Percentiles rank a stretch among this genome's conserved stretches.
Evolutionary conservation across 2,797 vertebrate genomes (phyloP).

Genomic region (Intellagama lesueurii): DNA sequence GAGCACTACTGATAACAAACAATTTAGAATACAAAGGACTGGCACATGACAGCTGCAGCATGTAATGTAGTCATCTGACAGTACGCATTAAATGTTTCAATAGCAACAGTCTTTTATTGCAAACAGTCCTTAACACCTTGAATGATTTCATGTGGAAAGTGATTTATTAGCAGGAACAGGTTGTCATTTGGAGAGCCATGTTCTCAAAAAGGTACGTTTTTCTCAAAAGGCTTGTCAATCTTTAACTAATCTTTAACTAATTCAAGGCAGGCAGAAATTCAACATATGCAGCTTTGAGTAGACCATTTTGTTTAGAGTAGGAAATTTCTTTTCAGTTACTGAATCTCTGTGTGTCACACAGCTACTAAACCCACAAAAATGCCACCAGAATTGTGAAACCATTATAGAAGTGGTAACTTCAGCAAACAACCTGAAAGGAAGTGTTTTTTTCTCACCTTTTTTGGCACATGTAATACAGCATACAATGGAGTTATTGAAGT

Average conservation of each 20-base stretch:
- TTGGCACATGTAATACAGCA: neutral
- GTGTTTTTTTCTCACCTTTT: too few species aligned
- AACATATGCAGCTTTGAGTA: neutral
- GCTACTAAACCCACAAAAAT: neutral
- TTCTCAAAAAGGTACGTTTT: neutral
- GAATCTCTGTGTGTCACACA: neutral
- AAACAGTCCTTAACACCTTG: slow-evolving; percentile 1
- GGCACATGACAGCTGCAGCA: neutral
- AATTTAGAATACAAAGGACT: neutral
- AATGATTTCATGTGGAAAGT: neutral
- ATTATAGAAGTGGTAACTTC: neutral
- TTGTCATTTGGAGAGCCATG: neutral
- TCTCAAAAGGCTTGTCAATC: neutral
- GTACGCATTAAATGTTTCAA: neutral
- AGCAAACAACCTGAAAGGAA: neutral
- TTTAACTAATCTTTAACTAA: neutral
- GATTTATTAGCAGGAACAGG: slow-evolving; percentile 23
- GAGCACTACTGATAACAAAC: slow-evolving; percentile 6
- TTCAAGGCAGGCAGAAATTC: neutral
- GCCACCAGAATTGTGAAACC: neutral
- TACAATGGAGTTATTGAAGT: neutral
- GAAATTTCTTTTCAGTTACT: neutral
- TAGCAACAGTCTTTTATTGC: slow-evolving; percentile 5
- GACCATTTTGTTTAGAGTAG: neutral
- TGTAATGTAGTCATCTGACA: slow-evolving; percentile 2